Evolutionary conservation across 2,113 vertebrate species (phyloP).

Genomic region (Engystomops pustulosus): DNA sequence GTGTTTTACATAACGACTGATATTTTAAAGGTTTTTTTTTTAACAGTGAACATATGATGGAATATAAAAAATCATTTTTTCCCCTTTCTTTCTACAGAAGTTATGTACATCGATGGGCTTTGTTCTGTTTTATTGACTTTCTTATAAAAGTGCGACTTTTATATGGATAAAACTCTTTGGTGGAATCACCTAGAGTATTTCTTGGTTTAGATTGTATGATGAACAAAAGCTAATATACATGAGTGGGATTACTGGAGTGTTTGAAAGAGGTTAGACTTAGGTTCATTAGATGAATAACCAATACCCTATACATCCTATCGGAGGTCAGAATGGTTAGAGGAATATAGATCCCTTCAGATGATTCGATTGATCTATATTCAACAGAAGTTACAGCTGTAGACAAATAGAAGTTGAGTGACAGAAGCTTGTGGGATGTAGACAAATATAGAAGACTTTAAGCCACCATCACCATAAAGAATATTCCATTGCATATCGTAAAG

Average conservation of each 20-base stretch:
- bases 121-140: constrained; percentile 15
- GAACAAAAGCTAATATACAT: neutral
- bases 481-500: neutral
- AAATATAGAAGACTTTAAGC: neutral
- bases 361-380: neutral
- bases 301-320: neutral
- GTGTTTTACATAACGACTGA: constrained; percentile 7
- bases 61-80: neutral
- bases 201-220: neutral
- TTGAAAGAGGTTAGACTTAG: neutral
- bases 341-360: neutral
- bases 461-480: neutral
- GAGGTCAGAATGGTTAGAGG: neutral
- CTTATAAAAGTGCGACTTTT: constrained; percentile 31
- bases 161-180: constrained; percentile 24
- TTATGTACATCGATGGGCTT: neutral
- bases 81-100: constrained; percentile 6
- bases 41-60: constrained; percentile 22
- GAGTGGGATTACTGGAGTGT: neutral
- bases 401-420: neutral
- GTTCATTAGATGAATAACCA: neutral
- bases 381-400: neutral
- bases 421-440: neutral
- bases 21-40: constrained; percentile 37
- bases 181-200: constrained; percentile 11